Conservation (phyloP, 1,140 invertebrate species). For the Drosophila pandora region DNA sequence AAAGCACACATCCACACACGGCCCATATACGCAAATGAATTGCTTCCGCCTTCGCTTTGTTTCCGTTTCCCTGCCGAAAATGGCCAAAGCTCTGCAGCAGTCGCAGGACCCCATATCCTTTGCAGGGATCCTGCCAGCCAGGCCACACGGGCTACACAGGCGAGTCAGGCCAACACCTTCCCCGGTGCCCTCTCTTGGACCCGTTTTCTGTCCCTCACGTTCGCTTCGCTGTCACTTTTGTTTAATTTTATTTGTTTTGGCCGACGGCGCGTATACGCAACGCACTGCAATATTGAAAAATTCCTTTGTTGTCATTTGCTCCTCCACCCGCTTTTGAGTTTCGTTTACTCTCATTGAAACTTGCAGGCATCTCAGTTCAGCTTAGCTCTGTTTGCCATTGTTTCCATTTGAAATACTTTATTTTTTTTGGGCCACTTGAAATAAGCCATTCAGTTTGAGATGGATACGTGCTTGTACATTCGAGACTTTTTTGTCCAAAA, state of each 20-base stretch:
- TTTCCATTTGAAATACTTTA: slow-evolving; percentile 38
- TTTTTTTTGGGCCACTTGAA: slow-evolving; percentile 64
- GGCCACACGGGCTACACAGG: too few relatives aligned
- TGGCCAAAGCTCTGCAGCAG: slow-evolving; percentile 47
- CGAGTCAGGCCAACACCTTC: neutral
- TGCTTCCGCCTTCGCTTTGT: slow-evolving; percentile 70
- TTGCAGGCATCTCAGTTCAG: slow-evolving; percentile 8
- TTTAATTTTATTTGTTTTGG: slow-evolving; percentile 79
- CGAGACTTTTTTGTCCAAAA: slow-evolving; percentile 17
- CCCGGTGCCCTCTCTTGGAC: neutral
- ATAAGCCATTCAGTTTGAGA: slow-evolving; percentile 55
- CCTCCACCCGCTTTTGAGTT: slow-evolving; percentile 11
- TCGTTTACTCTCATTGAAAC: slow-evolving; percentile 13
- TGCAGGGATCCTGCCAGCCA: neutral
- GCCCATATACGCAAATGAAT: slow-evolving; percentile 64
- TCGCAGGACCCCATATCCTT: slow-evolving; percentile 28
- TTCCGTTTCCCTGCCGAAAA: slow-evolving; percentile 61
- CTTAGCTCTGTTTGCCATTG: slow-evolving; percentile 42
- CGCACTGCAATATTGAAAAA: slow-evolving; percentile 76
- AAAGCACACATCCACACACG: slow-evolving; percentile 32
- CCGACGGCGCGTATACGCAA: slow-evolving; percentile 72
- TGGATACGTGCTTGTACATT: slow-evolving; percentile 17
- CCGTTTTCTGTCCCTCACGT: slow-evolving; percentile 19
- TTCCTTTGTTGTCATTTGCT: slow-evolving; percentile 76
- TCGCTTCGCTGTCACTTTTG: slow-evolving; percentile 63